These are phyloP conservation scores for Tipula helvola DNA, from an alignment of 2,888 invertebrate genomes.

Conservation along the genomic window DNA sequence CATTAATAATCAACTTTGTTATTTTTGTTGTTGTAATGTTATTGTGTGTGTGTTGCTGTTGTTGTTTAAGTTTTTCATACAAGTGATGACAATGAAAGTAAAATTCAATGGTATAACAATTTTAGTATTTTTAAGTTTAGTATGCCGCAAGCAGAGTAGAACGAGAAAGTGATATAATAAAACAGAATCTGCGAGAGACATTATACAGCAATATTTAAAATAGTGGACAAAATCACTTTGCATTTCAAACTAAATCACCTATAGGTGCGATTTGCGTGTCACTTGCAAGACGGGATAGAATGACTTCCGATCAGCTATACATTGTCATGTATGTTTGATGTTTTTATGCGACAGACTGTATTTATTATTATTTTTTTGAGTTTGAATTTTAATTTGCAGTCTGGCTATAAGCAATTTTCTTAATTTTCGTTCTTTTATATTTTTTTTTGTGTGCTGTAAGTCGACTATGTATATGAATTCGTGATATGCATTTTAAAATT, in stretches of 20 bases:
- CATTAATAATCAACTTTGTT: neutral
- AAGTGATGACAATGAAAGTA: neutral
- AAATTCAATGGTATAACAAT: neutral
- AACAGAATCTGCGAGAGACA: neutral
- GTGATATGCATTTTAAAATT: neutral
- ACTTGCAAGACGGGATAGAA: too few species aligned
- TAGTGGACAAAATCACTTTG: neutral
- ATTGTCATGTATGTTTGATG: neutral
- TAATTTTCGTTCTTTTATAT: neutral
- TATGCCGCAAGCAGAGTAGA: neutral
- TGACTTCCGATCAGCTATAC: too few species aligned
- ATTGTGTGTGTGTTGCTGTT: neutral
- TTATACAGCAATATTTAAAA: neutral
- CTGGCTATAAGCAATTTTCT: neutral
- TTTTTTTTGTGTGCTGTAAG: neutral
- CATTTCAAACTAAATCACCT: too few species aligned
- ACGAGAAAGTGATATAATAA: neutral
- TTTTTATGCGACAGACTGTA: neutral
- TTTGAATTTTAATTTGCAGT: slow-evolving; percentile 4
- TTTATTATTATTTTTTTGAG: neutral
- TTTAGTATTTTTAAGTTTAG: neutral
- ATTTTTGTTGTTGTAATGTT: neutral
- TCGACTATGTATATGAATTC: neutral
- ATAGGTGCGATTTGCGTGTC: too few species aligned
- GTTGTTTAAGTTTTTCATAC: neutral